Evolutionary conservation across 2,888 invertebrate species (phyloP).

Genomic region (Anthoptus insignis): DNA sequence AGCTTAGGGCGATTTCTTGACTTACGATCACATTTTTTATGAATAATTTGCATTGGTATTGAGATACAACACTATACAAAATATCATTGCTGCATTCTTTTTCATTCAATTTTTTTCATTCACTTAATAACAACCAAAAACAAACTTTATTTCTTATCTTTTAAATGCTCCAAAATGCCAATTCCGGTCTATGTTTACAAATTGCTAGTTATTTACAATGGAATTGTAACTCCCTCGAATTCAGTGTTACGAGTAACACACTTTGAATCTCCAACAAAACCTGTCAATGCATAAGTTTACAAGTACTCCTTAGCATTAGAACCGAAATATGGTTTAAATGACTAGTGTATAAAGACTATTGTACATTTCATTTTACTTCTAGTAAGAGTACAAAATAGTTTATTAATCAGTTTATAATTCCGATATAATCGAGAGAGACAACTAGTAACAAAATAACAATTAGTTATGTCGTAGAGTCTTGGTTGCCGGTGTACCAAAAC

Average conservation of each 20-base stretch:
- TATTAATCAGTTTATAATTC: conserved; percentile 8
- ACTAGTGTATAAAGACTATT: conserved; percentile 7
- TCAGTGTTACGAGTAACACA: background rate
- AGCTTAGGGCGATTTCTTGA: too few species aligned
- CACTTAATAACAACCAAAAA: too few species aligned
- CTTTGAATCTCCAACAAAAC: background rate
- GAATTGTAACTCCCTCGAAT: background rate
- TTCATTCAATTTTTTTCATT: too few species aligned
- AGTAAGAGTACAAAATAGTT: conserved; percentile 38
- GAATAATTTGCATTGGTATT: too few species aligned
- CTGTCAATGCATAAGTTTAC: background rate
- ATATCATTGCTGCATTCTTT: too few species aligned
- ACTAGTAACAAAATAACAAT: too few species aligned
- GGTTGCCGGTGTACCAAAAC: conserved; percentile 52
- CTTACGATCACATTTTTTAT: too few species aligned
- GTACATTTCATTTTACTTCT: conserved; percentile 8
- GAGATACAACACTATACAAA: too few species aligned
- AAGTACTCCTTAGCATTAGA: background rate
- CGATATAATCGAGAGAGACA: conserved; percentile 15
- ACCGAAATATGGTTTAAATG: conserved; percentile 3
- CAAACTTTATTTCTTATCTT: too few species aligned
- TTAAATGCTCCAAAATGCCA: too few species aligned
- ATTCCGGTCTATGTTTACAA: too few species aligned
- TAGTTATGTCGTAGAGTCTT: conserved; percentile 9
- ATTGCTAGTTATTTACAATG: background rate